Conservation (phyloP, 2,888 invertebrate genomes). For the Ennomos fuscantarius region DNA sequence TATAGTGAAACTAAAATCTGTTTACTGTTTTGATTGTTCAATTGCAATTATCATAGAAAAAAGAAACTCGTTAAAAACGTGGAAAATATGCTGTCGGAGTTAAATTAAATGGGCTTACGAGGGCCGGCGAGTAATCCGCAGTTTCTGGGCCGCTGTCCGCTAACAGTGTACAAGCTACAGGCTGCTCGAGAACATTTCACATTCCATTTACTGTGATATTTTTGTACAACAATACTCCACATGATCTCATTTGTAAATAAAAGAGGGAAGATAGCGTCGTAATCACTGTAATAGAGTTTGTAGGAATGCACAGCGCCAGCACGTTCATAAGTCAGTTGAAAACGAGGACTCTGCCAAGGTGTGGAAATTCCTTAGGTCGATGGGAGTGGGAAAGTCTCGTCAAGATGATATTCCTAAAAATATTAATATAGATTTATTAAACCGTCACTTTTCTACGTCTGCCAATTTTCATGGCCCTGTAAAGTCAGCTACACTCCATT, state of each 20-base stretch:
- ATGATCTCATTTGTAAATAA: neutral
- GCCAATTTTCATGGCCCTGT: no score
- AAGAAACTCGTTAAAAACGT: slow-evolving; percentile 46
- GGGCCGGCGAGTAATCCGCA: slow-evolving; percentile 74
- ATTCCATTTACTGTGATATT: slow-evolving; percentile 10
- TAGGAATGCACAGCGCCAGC: no score
- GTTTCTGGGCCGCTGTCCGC: slow-evolving; percentile 76
- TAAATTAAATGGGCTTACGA: slow-evolving; percentile 60
- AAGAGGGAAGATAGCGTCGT: no score
- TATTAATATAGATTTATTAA: no score
- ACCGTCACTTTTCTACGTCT: no score
- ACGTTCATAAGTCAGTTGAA: no score
- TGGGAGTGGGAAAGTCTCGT: no score
- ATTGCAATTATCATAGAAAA: slow-evolving; percentile 28
- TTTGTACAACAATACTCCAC: slow-evolving; percentile 9
- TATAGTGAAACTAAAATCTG: slow-evolving; percentile 26
- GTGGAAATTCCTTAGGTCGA: no score
- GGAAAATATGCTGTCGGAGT: slow-evolving; percentile 51
- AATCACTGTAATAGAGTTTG: no score
- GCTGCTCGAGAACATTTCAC: slow-evolving; percentile 24
- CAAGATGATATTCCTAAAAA: no score
- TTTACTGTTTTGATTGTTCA: slow-evolving; percentile 31
- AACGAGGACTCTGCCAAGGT: no score
- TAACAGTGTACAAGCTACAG: slow-evolving; percentile 80
- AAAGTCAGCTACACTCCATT: no score